A percentile compares a stretch with the other conserved stretches of the same genome.
phyloP scores from a whole-genome alignment of 2,113 vertebrate genomes.

The Tachysurus vachellii region DNA sequence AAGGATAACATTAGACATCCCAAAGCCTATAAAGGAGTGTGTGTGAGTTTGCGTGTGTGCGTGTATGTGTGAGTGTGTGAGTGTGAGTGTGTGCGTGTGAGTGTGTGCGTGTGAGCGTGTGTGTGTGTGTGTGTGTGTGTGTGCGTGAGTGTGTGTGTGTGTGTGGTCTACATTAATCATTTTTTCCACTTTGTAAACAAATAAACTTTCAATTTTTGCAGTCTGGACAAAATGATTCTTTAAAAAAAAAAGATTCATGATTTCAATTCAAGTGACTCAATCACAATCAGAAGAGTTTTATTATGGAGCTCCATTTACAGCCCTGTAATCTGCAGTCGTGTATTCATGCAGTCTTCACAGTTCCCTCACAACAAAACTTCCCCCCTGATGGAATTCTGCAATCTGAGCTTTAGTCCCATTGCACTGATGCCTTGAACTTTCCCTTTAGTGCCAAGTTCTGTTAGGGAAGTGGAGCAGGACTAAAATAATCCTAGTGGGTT shows the following conservation, averaged over 20 bases:
- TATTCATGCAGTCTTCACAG: neutral
- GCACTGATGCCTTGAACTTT: neutral
- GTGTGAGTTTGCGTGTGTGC: neutral
- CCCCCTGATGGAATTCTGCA: neutral
- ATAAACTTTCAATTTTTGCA: neutral
- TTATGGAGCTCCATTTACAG: neutral
- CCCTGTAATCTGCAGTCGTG: neutral
- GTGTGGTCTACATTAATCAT: neutral
- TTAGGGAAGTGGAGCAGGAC: neutral
- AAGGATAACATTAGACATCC: neutral
- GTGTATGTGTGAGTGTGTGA: neutral
- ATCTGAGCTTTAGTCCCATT: neutral
- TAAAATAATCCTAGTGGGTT: conserved; percentile 16
- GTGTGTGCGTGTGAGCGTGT: neutral
- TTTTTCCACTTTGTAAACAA: neutral
- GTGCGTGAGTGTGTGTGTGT: too few relatives aligned
- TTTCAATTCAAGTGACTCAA: neutral
- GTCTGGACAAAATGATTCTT: neutral
- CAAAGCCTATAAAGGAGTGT: neutral
- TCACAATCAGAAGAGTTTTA: neutral
- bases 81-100: too few relatives aligned
- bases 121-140: neutral
- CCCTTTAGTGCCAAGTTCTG: conserved; percentile 2
- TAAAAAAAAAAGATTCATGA: too few relatives aligned
- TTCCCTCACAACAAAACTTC: neutral